phyloP scores from a whole-genome alignment of 1,140 invertebrate genomes.

The Leptinotarsa undecemlineata region DNA sequence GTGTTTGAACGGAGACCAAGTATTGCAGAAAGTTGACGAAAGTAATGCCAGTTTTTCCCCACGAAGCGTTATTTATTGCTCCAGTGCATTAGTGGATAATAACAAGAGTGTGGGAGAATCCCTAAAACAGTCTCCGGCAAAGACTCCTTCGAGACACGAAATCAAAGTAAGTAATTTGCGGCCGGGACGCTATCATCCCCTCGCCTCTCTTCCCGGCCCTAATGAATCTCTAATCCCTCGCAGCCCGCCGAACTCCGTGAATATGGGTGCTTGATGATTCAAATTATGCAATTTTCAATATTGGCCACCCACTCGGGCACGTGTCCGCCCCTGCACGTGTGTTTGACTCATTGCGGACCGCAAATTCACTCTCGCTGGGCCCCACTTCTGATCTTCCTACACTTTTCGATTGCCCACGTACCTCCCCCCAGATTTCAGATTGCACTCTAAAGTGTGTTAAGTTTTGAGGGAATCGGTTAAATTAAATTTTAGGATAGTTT shows the following conservation, averaged over 20 bases:
- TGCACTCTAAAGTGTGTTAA: neutral
- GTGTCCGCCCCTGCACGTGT: constrained; percentile 56
- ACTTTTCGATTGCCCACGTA: constrained; percentile 21
- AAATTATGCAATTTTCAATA: constrained; percentile 59
- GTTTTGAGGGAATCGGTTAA: constrained; percentile 5
- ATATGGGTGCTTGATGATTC: constrained; percentile 54
- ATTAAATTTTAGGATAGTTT: constrained; percentile 11
- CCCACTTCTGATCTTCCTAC: constrained; percentile 26
- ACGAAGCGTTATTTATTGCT: neutral
- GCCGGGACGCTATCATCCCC: constrained; percentile 5
- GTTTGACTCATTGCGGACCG: constrained; percentile 57
- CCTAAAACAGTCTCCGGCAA: constrained; percentile 9
- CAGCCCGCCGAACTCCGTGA: constrained; percentile 28
- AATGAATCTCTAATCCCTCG: constrained; percentile 53
- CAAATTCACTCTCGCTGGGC: constrained; percentile 52
- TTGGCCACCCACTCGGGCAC: constrained; percentile 57
- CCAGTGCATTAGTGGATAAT: constrained; percentile 5
- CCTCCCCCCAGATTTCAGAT: constrained; percentile 12
- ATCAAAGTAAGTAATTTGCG: constrained; percentile 27
- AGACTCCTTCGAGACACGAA: constrained; percentile 9
- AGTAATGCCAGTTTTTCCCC: neutral
- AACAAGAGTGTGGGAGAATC: neutral
- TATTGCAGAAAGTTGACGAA: too few relatives aligned
- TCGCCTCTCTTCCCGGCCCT: constrained; percentile 27
- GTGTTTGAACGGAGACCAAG: too few relatives aligned